These are phyloP conservation scores for Clanis bilineata DNA, from an alignment of 2,888 invertebrate species.

Conservation along the genomic window DNA sequence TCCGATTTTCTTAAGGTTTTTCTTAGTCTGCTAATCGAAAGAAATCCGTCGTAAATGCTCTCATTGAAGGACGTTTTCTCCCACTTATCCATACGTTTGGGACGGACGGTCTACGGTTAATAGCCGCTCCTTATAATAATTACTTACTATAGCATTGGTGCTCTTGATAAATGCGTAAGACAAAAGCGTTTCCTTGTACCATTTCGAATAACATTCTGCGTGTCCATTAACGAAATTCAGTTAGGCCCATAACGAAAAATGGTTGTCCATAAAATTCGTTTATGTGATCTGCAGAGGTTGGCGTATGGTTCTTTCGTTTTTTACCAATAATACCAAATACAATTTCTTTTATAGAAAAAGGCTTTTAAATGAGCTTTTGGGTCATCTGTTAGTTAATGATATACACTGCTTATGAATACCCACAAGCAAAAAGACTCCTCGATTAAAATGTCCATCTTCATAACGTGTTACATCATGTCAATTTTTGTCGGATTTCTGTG, in stretches of 20 bases:
- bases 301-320: slow-evolving; percentile 24
- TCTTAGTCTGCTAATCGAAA: not conserved
- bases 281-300: slow-evolving; percentile 24
- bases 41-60: not conserved
- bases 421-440: too few relatives aligned
- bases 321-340: not conserved
- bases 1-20: not conserved
- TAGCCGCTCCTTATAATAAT: slow-evolving; percentile 19
- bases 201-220: slow-evolving; percentile 33
- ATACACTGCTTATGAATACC: too few relatives aligned
- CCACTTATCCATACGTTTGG: not conserved
- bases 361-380: not conserved
- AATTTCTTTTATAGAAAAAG: not conserved
- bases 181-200: slow-evolving; percentile 37
- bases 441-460: too few relatives aligned
- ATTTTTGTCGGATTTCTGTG: too few relatives aligned
- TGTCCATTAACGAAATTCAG: slow-evolving; percentile 34
- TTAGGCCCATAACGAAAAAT: slow-evolving; percentile 31
- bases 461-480: too few relatives aligned
- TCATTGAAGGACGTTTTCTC: not conserved
- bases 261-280: slow-evolving; percentile 39
- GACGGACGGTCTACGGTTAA: not conserved
- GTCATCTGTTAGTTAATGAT: not conserved
- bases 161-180: slow-evolving; percentile 35
- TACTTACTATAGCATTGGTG: slow-evolving; percentile 21